Conservation (phyloP, 2,113 vertebrate genomes). For the Cyprinodon variegatus region DNA sequence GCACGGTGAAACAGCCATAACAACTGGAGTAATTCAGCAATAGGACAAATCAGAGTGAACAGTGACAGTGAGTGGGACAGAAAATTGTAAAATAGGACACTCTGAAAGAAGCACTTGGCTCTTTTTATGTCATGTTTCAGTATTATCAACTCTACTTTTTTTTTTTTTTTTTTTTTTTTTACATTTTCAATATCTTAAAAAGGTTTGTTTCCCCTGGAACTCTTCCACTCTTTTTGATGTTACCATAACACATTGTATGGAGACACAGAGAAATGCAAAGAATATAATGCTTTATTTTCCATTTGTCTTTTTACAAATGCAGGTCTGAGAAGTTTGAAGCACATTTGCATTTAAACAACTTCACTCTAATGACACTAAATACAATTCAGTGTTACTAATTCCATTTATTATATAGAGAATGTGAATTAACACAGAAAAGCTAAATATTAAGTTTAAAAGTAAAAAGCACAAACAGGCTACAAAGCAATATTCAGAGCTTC, state of each 20-base stretch:
- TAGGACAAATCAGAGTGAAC: conserved; percentile 32
- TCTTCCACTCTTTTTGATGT: background rate
- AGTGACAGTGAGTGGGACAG: conserved; percentile 23
- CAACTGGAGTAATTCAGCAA: conserved; percentile 55
- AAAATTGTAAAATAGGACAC: conserved; percentile 23
- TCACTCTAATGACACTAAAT: background rate
- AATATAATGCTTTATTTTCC: background rate
- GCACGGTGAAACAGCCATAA: conserved; percentile 22
- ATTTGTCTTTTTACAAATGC: no score
- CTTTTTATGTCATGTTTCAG: background rate
- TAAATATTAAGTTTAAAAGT: background rate
- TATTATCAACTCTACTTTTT: background rate
- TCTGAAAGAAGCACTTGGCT: conserved; percentile 8
- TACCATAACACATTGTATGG: background rate
- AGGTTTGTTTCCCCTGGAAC: background rate
- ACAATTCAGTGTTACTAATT: background rate
- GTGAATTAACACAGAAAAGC: no score
- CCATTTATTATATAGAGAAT: background rate
- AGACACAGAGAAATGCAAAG: background rate
- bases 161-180: background rate
- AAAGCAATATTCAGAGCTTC: background rate
- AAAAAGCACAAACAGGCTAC: background rate
- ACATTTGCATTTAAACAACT: background rate
- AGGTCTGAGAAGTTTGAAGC: background rate
- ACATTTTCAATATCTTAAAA: background rate